Evolutionary conservation across 2,888 invertebrate species (phyloP), one percentile per base, ranked within the genome.

Genomic region (Leistus spinibarbis): DNA sequence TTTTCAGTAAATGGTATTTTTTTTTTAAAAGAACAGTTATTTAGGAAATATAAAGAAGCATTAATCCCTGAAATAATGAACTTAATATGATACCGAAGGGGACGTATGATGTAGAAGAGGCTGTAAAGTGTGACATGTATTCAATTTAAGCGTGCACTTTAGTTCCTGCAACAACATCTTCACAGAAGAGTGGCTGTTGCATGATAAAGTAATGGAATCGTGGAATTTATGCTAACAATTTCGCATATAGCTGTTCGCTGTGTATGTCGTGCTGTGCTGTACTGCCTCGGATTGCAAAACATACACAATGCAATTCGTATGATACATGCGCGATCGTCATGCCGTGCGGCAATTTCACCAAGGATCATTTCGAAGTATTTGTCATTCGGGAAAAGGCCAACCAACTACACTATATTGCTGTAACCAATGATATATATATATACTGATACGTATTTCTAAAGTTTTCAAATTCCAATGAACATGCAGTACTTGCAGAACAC

Each of bases 141-240:
- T 40, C 10, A 7, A 3, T 40, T 40, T 40, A 10, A 10, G 10
- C 40, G 7, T 10, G 40, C 40, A 40, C 40, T 40, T 40, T n/a
- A n/a, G n/a, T n/a, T n/a, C 4, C 7, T 40, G 40, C 40, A 40
- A 5, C 2, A 40, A 40, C 40, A 40, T 40, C 40, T 40, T 40
- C 40, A 40, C 13, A 40, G 7, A 40, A 40, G 40, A 7, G 5
- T 40, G 40, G 40, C 5, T 73, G 67, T 67, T 60, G 22, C 60
- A 60, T 22, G 60, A 60, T 60, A 60, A 16, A 60, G 60, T 60
- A 60, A 60, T 60, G 20, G 20, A 60, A 60, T 60, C 60, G 60
- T 16, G 10, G 20, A 60, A 60, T 60, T 60, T 60, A 60, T 60
- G 60, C 40, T 40, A 40, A 40, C 40, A 40, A 40, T 40, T 40